Base-by-base conservation (phyloP, 2,797 vertebrate genomes). In the Sciurus vulgaris region DNA sequence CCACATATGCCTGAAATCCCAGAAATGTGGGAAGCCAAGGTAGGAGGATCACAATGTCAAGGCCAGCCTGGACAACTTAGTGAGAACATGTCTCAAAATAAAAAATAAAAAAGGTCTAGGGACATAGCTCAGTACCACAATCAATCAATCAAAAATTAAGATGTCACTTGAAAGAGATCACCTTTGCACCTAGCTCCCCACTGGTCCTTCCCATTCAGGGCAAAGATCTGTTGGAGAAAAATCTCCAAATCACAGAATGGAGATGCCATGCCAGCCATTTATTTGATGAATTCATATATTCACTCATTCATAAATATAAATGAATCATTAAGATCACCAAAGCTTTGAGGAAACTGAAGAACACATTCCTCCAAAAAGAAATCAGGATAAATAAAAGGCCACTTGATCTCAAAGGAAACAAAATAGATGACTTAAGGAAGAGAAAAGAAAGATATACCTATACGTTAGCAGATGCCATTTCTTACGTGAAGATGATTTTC, bases 381-480 rank as follows among this genome's bases (percentile, higher is more conserved):
- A 81, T 4, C 6, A 76, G 54, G 20, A 41, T 30, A 65, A 92
- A 86, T 51, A 38, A 83, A 61, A 70, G 5, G 10, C 17, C 51
- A 82, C 12, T 0, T 63, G 47, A 59, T 12, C 35, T 90, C 41
- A 83, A 69, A 83, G 24, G 28, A 51, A 88, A 70, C 63, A 72
- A 67, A 76, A 59, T 14, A 69, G 14, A 35, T 56, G 17, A 69
- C 2, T 70, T 28, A 26, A 76, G n/a, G 70, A 61, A 77, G 5
- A 47, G 38, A 38, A 38, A 38, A 38, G 54, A 90, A 85, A 76
- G 59, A 61, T 84, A 4, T 3, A 51, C 63, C 28, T 15, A 17
- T 79, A 14, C 67, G 49, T 70, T 49, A 96, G 88, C 92, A 96
- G 92, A 91, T 97, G 89, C 79, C 93, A 51, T 85, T 77, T 95